A percentile compares a stretch with the other conserved stretches of the same genome.
Evolutionary conservation across 2,113 vertebrate species (phyloP).

Genomic region (Hyperoodon ampullatus): DNA sequence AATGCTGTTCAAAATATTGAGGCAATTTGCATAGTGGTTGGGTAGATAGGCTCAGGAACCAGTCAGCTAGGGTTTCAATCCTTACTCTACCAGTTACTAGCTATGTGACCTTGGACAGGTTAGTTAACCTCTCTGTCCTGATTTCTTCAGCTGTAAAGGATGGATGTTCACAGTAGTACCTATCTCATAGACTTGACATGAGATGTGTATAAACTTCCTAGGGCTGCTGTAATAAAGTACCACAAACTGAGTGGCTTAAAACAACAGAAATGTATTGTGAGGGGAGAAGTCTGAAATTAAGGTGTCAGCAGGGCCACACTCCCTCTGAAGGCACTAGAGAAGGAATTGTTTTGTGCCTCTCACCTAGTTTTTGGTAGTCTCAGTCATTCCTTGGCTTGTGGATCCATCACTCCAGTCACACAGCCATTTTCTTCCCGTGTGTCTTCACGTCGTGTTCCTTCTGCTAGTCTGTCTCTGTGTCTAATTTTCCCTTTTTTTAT

Average conservation of each 20-base stretch:
- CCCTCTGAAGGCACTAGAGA: not conserved
- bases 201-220: not conserved
- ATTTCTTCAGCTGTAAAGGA: constrained; percentile 2
- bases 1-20: constrained; percentile 25
- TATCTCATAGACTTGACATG: not conserved
- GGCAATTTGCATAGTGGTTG: not conserved
- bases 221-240: not conserved
- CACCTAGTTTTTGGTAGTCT: not conserved
- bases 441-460: not conserved
- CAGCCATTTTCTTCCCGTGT: not conserved
- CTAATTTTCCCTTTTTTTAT: not conserved
- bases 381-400: not conserved
- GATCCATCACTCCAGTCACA: not conserved
- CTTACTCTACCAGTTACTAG: not conserved
- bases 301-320: not conserved
- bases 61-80: not conserved
- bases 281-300: constrained; percentile 12
- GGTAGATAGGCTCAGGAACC: not conserved
- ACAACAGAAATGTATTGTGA: not conserved
- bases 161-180: not conserved
- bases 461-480: not conserved
- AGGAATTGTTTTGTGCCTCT: not conserved
- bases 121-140: constrained; percentile 8
- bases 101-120: not conserved
- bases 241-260: not conserved